Percentiles rank a stretch among this genome's conserved stretches.
phyloP scores from a whole-genome alignment of 2,888 invertebrate genomes.

The Acanthopleura granulata region DNA sequence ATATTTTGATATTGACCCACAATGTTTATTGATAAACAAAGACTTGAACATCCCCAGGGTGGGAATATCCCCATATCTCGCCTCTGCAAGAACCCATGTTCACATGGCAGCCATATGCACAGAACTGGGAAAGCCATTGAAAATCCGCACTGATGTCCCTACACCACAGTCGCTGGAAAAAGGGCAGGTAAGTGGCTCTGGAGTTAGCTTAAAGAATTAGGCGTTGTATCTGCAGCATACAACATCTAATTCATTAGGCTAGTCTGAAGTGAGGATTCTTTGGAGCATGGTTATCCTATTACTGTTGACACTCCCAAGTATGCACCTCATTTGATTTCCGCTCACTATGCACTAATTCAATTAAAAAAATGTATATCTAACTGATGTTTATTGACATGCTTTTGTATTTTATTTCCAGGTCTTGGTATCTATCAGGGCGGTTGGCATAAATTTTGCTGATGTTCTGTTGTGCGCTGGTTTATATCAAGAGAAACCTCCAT shows the following conservation, averaged over 20 bases:
- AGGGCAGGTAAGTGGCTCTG: slow-evolving; percentile 28
- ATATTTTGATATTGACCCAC: too few species aligned
- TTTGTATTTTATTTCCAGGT: slow-evolving; percentile 69
- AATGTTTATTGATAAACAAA: too few species aligned
- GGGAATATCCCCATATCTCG: too few species aligned
- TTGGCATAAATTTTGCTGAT: slow-evolving; percentile 79
- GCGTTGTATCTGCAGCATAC: too few species aligned
- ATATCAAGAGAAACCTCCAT: slow-evolving; percentile 69
- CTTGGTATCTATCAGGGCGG: slow-evolving; percentile 76
- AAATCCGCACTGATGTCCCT: slow-evolving; percentile 62
- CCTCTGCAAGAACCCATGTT: background rate
- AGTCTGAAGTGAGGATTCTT: too few species aligned
- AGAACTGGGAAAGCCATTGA: slow-evolving; percentile 72
- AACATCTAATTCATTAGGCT: too few species aligned
- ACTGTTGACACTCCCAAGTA: background rate
- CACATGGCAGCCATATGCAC: slow-evolving; percentile 73
- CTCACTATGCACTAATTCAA: too few species aligned
- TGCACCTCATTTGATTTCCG: background rate
- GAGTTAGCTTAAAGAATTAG: too few species aligned
- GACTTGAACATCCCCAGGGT: too few species aligned
- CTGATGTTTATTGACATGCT: background rate
- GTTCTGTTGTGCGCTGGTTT: slow-evolving; percentile 73
- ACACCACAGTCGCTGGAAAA: slow-evolving; percentile 23
- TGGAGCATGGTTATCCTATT: background rate
- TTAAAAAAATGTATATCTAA: too few species aligned